phyloP scores from a whole-genome alignment of 1,140 invertebrate genomes.

The Homalodisca vitripennis region DNA sequence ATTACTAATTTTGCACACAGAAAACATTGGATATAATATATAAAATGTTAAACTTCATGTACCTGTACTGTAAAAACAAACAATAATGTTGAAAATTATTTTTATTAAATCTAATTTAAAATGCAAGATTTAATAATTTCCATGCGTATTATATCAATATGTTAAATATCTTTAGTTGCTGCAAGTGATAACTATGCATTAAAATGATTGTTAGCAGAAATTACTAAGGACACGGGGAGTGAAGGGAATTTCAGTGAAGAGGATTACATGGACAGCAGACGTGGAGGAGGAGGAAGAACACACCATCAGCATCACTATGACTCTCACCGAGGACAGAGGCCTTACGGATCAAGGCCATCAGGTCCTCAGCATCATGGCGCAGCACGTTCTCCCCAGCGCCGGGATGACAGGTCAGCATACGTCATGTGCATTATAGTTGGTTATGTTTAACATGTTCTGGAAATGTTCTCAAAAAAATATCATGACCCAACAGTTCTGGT shows the following conservation, averaged over 20 bases:
- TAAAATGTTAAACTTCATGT: no score
- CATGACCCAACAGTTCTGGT: no score
- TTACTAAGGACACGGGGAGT: conserved; percentile 76
- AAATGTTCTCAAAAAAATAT: no score
- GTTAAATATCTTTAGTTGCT: no score
- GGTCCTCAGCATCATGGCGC: conserved; percentile 39
- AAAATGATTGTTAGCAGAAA: conserved; percentile 61
- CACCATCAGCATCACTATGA: conserved; percentile 46
- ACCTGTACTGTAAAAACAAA: no score
- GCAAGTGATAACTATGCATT: background rate
- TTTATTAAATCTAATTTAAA: no score
- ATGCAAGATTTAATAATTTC: no score
- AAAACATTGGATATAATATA: no score
- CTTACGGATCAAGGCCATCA: conserved; percentile 18
- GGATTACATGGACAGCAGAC: conserved; percentile 46
- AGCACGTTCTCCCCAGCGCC: conserved; percentile 32
- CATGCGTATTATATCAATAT: no score
- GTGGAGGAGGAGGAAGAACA: conserved; percentile 44
- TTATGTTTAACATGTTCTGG: no score
- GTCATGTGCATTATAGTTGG: background rate
- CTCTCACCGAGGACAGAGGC: conserved; percentile 23
- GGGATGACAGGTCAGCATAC: conserved; percentile 39
- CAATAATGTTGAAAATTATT: no score
- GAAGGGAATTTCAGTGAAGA: conserved; percentile 56
- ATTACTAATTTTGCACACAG: no score